phyloP scores from a whole-genome alignment of 2,113 vertebrate species.

The Pollimyrus isidori region DNA sequence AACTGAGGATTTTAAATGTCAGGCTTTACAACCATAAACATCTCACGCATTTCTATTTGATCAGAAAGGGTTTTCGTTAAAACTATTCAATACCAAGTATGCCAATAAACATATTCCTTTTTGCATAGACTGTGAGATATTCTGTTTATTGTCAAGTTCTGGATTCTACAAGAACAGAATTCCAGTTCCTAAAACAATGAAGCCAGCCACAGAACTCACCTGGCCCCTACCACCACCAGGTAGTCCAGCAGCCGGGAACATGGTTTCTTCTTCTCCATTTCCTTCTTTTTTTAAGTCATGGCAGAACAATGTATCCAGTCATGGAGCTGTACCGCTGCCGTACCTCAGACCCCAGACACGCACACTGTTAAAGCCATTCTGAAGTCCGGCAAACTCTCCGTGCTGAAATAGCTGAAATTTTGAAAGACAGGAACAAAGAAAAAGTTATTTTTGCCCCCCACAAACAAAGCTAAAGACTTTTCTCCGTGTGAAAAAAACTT shows the following conservation, averaged over 20 bases:
- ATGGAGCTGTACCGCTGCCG: constrained; percentile 27
- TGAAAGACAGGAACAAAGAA: neutral
- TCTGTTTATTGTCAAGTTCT: neutral
- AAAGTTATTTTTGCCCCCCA: neutral
- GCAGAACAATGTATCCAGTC: constrained; percentile 50
- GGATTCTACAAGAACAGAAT: neutral
- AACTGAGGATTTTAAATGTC: neutral
- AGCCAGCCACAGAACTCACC: constrained; percentile 56
- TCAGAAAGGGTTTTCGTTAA: neutral
- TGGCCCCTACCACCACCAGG: constrained; percentile 89
- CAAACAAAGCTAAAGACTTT: neutral
- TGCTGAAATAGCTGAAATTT: neutral
- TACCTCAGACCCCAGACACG: neutral
- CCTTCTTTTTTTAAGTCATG: constrained; percentile 65
- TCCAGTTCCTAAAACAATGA: neutral
- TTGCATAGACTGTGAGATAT: neutral
- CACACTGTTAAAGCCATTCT: neutral
- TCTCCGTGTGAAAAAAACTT: too few species aligned
- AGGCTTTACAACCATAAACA: neutral
- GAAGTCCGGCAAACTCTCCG: neutral
- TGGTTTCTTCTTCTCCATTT: constrained; percentile 88
- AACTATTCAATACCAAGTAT: neutral
- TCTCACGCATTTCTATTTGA: neutral
- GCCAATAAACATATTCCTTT: neutral
- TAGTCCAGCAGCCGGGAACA: constrained; percentile 94